Evolutionary conservation across 1,140 invertebrate genomes (phyloP), one percentile per base, ranked within the genome.

Genomic region (Ceratina japonica): DNA sequence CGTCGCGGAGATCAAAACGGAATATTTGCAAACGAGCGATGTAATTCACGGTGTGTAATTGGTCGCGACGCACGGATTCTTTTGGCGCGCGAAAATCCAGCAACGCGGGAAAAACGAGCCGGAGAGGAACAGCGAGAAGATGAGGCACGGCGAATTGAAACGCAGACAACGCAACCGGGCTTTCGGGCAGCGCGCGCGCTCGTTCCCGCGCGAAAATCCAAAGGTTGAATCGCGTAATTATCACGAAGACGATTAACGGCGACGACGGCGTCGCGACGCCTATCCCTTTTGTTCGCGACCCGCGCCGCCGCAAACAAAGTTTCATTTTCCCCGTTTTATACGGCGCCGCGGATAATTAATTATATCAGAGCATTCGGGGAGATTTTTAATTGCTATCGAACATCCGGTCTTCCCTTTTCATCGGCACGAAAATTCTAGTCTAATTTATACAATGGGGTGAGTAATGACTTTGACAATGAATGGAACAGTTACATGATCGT

Each of bases 31-130:
- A 68, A n/a, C 65, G 49, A 27, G 52, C 51, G n/a, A 37, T 56
- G 65, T 52, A 51, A 68, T 68, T 71, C 54, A 37, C 72, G 75
- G 20, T 18, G 59, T 77, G 79, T 85, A 86, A 86, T 87, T 87
- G 81, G 75, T 75, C 71, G 64, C 84, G 80, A 68, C 82, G 80
- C 80, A 10, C 56, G 80, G 72, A 44, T 44, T 44, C 80, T 75
- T 86, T 84, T 87, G 84, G 79, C 70, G 80, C 79, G 84, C 77
- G 79, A 84, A 82, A 75, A 31, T 81, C 44, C 79, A 74, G 37
- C 16, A 20, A 22, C 66, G n/a, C 5, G 58, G 13, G 20, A 69
- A 52, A 54, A 69, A 18, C 65, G 22, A 27, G 49, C 7, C 65
- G 51, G 7, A 16, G 51, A 22, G 10, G 22, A 66, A 66, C 31